Percentiles rank a stretch among this genome's conserved stretches.
phyloP scores from a whole-genome alignment of 1,140 invertebrate species.

The roundworm (Caenorhabditis elegans) region DNA sequence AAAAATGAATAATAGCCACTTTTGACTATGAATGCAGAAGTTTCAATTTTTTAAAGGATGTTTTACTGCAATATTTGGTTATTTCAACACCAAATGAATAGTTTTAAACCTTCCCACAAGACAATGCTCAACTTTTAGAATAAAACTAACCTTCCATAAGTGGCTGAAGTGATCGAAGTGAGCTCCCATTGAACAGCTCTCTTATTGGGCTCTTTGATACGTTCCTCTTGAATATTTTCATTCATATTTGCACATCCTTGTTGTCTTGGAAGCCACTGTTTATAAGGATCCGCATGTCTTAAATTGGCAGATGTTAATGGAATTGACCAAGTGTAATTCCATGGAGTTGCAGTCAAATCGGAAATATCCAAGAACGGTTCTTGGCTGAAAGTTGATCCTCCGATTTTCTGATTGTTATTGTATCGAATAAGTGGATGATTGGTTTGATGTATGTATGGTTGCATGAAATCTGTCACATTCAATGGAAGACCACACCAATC shows the following conservation, averaged over 20 bases:
- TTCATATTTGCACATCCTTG: not conserved
- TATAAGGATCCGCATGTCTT: not conserved
- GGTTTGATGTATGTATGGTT: constrained; percentile 40
- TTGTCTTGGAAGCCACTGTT: constrained; percentile 9
- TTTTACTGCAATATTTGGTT: not conserved
- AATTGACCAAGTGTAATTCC: constrained; percentile 42
- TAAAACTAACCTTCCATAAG: constrained; percentile 7
- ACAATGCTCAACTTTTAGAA: no score
- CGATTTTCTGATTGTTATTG: not conserved
- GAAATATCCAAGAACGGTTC: not conserved
- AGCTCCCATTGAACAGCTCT: not conserved
- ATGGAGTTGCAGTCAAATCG: constrained; percentile 24
- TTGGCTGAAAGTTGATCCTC: not conserved
- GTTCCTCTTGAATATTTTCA: not conserved
- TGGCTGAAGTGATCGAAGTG: constrained; percentile 7
- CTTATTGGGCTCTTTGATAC: constrained; percentile 8
- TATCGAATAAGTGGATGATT: constrained; percentile 36
- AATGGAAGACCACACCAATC: constrained; percentile 41
- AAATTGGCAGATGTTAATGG: not conserved
- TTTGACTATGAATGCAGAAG: no score
- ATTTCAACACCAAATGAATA: no score
- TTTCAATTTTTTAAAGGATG: no score
- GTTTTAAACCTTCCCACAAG: no score
- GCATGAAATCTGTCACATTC: constrained; percentile 37
- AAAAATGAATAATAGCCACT: no score